Base-by-base conservation (phyloP, 2,888 invertebrate species). In the Xestia xanthographa region DNA sequence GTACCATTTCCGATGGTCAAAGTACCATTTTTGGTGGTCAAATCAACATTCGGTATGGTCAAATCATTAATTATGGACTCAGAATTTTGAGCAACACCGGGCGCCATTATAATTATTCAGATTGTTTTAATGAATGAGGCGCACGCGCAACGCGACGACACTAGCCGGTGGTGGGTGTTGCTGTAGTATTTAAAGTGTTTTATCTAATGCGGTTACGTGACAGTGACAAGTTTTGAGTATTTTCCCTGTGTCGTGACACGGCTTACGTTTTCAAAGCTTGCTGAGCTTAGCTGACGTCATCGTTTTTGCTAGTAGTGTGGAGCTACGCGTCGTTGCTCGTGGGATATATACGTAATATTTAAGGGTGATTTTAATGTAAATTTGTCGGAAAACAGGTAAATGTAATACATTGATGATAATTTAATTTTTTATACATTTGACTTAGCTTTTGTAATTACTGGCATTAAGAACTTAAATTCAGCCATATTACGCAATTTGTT, bases 101-200 rank as follows among this genome's bases (percentile, higher is more conserved):
- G 95, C 43, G 95, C 94, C 95, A 96, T 96, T 87, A 38, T 65
- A 17, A 75, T 75, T 74, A 60, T 82, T 75, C 62, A 75, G 69
- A 45, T 68, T 68, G n/a, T 75, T 74, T 80, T 80, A 79, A 79
- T 82, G 78, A 87, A 88, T 88, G 90, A 92, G 91, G 85, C 92
- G 87, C 88, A 85, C 90, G 91, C 91, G 90, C 84, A 86, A 85
- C 92, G 92, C 91, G 89, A 79, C 89, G 93, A 90, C 91, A 95
- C 95, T 95, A 93, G 91, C 87, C 88, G 84, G 80, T 80, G 84
- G 81, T 90, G 91, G 82, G 89, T 92, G 90, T 86, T 88, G 85
- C 88, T 90, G 87, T 86, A 88, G 94, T 94, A 94, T 95, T 92
- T 95, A 95, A 95, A 93, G 89, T 92, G 87, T 92, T 93, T 94